A percentile compares a stretch with the other conserved stretches of the same genome.
phyloP scores from a whole-genome alignment of 2,113 vertebrate genomes.

The Antigone vipio region DNA sequence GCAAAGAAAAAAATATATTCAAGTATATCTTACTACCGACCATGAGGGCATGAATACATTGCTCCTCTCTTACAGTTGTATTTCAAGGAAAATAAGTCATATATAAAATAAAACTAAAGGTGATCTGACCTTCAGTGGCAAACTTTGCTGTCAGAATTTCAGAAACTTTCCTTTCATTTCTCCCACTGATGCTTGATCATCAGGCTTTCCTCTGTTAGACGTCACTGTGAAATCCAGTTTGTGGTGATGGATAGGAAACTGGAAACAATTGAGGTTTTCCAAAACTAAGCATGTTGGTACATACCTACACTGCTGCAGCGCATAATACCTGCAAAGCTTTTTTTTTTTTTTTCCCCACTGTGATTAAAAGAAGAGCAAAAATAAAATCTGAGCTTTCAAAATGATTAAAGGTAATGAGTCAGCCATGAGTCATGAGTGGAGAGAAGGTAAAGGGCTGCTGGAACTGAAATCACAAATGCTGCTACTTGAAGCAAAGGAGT shows the following conservation, averaged over 20 bases:
- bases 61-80: not conserved
- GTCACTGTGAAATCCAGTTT: not conserved
- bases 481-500: not conserved
- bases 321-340: not conserved
- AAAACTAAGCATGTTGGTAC: not conserved
- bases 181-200: not conserved
- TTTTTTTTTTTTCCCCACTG: not conserved
- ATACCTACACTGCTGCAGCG: not conserved
- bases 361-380: slow-evolving; percentile 30
- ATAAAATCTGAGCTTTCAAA: slow-evolving; percentile 19
- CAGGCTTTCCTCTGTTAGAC: not conserved
- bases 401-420: slow-evolving; percentile 50
- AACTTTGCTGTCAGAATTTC: not conserved
- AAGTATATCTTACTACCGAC: not conserved
- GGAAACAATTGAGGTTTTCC: not conserved
- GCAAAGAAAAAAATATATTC: not conserved
- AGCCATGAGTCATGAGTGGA: slow-evolving; percentile 1
- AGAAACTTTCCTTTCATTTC: not conserved
- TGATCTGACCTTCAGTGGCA: not conserved
- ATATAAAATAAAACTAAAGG: not conserved
- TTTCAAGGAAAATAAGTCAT: not conserved
- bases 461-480: slow-evolving; percentile 4
- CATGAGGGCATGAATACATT: not conserved
- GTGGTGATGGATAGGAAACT: not conserved
- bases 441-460: not conserved